These are phyloP conservation scores for Synanceia verrucosa DNA, from an alignment of 2,797 vertebrate genomes.

Conservation along the genomic window DNA sequence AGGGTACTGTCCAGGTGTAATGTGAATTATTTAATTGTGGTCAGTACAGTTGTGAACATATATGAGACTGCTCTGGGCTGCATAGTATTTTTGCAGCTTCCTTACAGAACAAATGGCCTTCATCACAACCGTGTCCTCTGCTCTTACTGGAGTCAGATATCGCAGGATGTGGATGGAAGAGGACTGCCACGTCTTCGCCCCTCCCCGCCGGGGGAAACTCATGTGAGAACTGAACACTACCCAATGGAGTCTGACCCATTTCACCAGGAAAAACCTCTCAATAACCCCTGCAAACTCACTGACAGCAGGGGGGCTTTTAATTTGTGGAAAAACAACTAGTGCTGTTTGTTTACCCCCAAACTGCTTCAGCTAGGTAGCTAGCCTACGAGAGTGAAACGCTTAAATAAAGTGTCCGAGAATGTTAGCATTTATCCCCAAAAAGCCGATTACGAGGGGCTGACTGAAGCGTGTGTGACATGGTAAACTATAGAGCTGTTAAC, in stretches of 20 bases:
- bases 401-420: background rate
- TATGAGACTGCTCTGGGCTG: accelerated
- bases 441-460: accelerated
- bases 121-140: background rate
- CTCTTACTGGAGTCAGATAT: slow-evolving; percentile 27
- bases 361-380: background rate
- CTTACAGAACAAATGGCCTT: background rate
- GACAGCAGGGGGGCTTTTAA: background rate
- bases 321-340: accelerated
- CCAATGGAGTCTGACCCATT: slow-evolving; percentile 40
- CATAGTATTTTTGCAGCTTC: background rate
- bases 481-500: background rate
- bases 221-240: background rate
- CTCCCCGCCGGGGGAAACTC: slow-evolving; percentile 65
- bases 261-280: slow-evolving; percentile 36
- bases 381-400: accelerated
- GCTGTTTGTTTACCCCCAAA: background rate
- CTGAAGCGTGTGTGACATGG: accelerated
- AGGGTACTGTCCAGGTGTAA: background rate
- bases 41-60: background rate
- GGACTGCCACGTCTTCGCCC: slow-evolving; percentile 85
- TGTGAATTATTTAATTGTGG: background rate
- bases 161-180: slow-evolving; percentile 53
- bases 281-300: background rate
- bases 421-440: background rate